Evolutionary conservation across 2,888 invertebrate species (phyloP).

Genomic region (Gisinianus flammeolus): DNA sequence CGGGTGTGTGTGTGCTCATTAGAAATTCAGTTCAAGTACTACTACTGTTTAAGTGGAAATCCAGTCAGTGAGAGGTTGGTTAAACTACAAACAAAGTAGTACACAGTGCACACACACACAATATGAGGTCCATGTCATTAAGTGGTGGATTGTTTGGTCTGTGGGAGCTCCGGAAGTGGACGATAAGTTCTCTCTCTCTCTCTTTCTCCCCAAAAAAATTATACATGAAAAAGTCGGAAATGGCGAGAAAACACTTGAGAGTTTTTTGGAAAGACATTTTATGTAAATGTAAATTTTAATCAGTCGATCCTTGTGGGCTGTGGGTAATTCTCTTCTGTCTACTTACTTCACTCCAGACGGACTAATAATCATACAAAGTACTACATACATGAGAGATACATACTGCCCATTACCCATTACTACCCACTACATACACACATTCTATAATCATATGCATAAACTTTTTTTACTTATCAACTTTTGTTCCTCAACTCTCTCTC

Average conservation of each 20-base stretch:
- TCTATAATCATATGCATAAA: too few species aligned
- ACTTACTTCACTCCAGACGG: neutral
- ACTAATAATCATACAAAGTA: too few species aligned
- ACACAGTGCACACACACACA: neutral
- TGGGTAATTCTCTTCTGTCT: neutral
- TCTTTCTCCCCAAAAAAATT: too few species aligned
- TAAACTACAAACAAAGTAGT: too few species aligned
- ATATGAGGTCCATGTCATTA: neutral
- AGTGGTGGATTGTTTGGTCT: neutral
- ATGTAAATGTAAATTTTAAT: conserved; percentile 19
- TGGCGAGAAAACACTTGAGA: conserved; percentile 8
- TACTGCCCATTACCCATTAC: too few species aligned
- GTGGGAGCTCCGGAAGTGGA: conserved; percentile 8
- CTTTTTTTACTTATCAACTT: too few species aligned
- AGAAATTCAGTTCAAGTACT: conserved; percentile 1
- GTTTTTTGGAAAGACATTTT: conserved; percentile 8
- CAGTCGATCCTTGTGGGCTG: too few species aligned
- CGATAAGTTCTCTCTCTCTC: too few species aligned
- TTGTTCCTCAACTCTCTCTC: too few species aligned
- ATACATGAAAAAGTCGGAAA: conserved; percentile 13
- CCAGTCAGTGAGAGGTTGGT: neutral
- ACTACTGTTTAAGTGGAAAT: neutral
- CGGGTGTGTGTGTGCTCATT: too few species aligned
- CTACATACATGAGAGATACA: too few species aligned
- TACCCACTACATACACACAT: too few species aligned